Conservation (phyloP, 2,888 invertebrate genomes). For the Drosophila formosana region DNA sequence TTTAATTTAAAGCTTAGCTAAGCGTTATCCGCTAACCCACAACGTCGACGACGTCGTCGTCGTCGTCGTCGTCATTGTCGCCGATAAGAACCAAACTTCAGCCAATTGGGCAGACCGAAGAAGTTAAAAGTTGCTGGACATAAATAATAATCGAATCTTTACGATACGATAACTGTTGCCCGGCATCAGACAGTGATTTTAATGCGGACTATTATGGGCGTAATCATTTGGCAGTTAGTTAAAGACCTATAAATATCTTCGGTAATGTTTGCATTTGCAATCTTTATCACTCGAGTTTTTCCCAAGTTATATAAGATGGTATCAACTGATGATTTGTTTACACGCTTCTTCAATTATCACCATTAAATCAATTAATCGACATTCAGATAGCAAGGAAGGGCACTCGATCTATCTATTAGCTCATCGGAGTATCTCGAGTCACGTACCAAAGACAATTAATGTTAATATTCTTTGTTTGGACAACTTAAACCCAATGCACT, state of each 20-base stretch:
- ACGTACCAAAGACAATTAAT: conserved; percentile 3
- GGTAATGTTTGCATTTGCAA: conserved; percentile 1
- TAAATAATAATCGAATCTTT: conserved; percentile 27
- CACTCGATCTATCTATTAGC: neutral
- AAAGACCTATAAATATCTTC: conserved; percentile 9
- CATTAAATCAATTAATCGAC: conserved; percentile 3
- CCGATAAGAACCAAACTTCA: conserved; percentile 33
- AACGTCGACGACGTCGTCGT: neutral
- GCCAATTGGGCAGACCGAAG: neutral
- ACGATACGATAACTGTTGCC: conserved; percentile 29
- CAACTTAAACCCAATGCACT: neutral
- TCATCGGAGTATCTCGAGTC: conserved; percentile 3
- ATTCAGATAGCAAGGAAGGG: conserved; percentile 1
- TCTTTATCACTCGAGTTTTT: conserved; percentile 1
- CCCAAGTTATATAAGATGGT: conserved; percentile 8
- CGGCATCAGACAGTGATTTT: conserved; percentile 33
- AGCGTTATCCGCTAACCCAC: conserved; percentile 25
- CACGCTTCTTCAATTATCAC: conserved; percentile 17
- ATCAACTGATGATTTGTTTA: neutral
- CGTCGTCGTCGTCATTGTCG: neutral
- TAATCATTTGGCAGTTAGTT: conserved; percentile 17
- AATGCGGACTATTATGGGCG: conserved; percentile 12
- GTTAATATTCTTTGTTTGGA: neutral
- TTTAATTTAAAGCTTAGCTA: conserved; percentile 1
- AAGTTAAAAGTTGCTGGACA: neutral